Percentiles rank a stretch among this genome's conserved stretches.
Evolutionary conservation across 1,140 invertebrate species (phyloP).

Genomic region (Araneus ventricosus): DNA sequence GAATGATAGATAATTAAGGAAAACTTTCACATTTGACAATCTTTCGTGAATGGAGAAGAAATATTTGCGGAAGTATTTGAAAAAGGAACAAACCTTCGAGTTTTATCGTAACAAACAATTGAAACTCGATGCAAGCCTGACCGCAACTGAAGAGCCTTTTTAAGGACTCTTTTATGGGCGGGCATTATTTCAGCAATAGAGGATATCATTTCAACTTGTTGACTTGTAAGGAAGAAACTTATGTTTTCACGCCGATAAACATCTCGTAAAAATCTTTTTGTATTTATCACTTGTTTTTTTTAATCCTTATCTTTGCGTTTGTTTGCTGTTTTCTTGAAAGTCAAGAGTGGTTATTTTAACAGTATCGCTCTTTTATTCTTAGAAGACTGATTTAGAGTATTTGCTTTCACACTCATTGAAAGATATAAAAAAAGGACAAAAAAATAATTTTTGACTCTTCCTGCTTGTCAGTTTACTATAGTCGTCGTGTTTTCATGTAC

Average conservation of each 20-base stretch:
- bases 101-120: conserved; percentile 1
- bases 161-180: not conserved
- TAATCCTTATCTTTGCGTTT: not conserved
- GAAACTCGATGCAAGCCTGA: not conserved
- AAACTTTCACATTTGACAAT: not conserved
- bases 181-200: too few species aligned
- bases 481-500: too few species aligned
- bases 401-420: not conserved
- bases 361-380: not conserved
- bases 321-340: conserved; percentile 23
- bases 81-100: not conserved
- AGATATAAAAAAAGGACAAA: not conserved
- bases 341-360: not conserved
- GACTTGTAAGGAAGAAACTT: conserved; percentile 28
- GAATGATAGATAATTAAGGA: too few species aligned
- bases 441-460: not conserved
- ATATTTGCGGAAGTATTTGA: not conserved
- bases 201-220: not conserved
- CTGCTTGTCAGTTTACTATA: not conserved
- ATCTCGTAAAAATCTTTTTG: not conserved
- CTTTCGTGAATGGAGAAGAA: not conserved
- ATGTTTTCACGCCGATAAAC: conserved; percentile 28
- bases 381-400: not conserved
- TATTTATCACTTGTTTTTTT: conserved; percentile 13
- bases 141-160: conserved; percentile 10